phyloP scores from a whole-genome alignment of 2,113 vertebrate species.

The Aix galericulata region DNA sequence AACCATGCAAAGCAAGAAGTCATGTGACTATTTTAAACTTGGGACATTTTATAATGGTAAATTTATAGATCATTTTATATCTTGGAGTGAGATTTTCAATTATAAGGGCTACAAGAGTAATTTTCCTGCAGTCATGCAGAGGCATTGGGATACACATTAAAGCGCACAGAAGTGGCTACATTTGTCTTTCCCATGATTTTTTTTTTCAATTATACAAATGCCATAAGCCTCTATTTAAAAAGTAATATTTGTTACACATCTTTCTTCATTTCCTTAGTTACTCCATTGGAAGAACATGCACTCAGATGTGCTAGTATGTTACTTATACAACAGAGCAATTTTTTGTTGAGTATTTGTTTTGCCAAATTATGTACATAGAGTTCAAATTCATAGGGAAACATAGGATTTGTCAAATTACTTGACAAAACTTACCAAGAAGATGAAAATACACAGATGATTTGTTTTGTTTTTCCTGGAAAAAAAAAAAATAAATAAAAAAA shows the following conservation, averaged over 20 bases:
- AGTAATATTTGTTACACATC: neutral
- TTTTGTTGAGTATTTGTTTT: neutral
- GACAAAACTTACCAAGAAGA: neutral
- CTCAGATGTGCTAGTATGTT: neutral
- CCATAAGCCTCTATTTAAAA: neutral
- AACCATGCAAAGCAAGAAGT: neutral
- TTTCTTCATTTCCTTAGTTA: neutral
- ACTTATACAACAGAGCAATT: neutral
- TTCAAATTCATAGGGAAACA: neutral
- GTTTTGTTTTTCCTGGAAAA: neutral
- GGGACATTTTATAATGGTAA: neutral
- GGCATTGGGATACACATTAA: neutral
- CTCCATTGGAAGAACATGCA: neutral
- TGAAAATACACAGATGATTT: neutral
- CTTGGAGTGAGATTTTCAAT: neutral
- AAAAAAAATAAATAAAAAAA: neutral
- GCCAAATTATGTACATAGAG: neutral
- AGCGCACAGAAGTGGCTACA: neutral
- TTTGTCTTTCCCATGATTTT: neutral
- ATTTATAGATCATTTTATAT: neutral
- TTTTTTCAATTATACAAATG: neutral
- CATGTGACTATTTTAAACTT: neutral
- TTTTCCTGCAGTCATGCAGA: neutral
- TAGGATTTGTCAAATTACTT: neutral
- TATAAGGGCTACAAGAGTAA: neutral